Percentiles rank a stretch among this genome's conserved stretches.
phyloP scores from a whole-genome alignment of 2,888 invertebrate genomes.

The Bellardia pandia region DNA sequence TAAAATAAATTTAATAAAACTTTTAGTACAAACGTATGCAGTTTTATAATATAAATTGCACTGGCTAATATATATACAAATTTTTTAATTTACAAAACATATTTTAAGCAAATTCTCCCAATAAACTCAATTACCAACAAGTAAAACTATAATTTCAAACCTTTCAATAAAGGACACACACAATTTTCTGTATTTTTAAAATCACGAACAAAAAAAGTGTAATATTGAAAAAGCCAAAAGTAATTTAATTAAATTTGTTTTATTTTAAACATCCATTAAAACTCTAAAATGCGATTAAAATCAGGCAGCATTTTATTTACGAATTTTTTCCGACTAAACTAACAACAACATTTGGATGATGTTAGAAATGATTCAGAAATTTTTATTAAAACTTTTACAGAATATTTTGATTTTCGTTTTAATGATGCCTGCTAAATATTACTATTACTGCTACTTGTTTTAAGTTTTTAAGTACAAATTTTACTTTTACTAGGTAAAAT shows the following conservation, averaged over 20 bases:
- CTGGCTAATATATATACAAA: too few relatives aligned
- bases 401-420: constrained; percentile 2
- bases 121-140: too few relatives aligned
- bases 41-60: too few relatives aligned
- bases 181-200: too few relatives aligned
- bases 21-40: too few relatives aligned
- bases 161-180: too few relatives aligned
- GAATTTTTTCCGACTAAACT: neutral
- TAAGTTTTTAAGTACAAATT: neutral
- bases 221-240: too few relatives aligned
- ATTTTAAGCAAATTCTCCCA: too few relatives aligned
- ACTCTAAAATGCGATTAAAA: constrained; percentile 1
- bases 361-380: neutral
- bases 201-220: too few relatives aligned
- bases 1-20: too few relatives aligned
- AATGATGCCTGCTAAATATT: constrained; percentile 13
- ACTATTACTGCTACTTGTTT: neutral
- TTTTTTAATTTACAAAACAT: too few relatives aligned
- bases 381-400: constrained; percentile 4
- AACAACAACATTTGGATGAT: neutral
- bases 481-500: neutral
- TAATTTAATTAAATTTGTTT: neutral
- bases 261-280: neutral
- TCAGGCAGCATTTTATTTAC: neutral
- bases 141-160: too few relatives aligned